Evolutionary conservation across 2,888 invertebrate species (phyloP).

Genomic region (Ceramica pisi): DNA sequence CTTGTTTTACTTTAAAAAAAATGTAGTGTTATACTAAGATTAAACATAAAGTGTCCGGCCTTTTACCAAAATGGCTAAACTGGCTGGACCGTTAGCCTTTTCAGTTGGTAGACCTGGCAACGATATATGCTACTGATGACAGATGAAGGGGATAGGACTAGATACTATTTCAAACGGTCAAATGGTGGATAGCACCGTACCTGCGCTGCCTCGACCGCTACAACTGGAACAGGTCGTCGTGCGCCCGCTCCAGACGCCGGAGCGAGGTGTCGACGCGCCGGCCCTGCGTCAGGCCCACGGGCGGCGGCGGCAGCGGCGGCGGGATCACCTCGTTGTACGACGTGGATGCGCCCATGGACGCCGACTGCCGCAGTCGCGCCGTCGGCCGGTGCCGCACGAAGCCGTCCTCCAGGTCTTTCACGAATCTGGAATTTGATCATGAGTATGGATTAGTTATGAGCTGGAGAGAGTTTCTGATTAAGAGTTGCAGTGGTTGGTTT

Average conservation of each 20-base stretch:
- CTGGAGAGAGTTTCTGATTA: neutral
- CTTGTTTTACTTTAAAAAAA: no score
- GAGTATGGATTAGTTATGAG: slow-evolving; percentile 1
- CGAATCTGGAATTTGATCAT: slow-evolving; percentile 85
- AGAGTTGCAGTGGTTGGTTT: neutral
- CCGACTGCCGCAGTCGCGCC: slow-evolving; percentile 90
- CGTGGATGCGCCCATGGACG: slow-evolving; percentile 87
- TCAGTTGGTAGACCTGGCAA: no score
- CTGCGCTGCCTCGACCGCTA: slow-evolving; percentile 92
- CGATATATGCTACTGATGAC: no score
- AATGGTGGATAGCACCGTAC: slow-evolving; percentile 46
- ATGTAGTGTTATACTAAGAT: no score
- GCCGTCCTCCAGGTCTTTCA: slow-evolving; percentile 89
- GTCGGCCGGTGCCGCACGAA: slow-evolving; percentile 90
- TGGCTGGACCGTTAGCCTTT: no score
- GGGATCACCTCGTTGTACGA: slow-evolving; percentile 88
- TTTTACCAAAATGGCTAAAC: no score
- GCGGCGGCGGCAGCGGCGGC: slow-evolving; percentile 90
- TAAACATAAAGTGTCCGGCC: no score
- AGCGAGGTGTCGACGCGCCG: slow-evolving; percentile 95
- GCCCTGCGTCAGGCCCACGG: slow-evolving; percentile 95
- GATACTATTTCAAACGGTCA: no score
- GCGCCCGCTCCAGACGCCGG: slow-evolving; percentile 95
- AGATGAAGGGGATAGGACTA: no score
- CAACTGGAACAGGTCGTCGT: slow-evolving; percentile 98